These are phyloP conservation scores for Micromys minutus DNA, from an alignment of 2,113 vertebrate genomes.

Conservation along the genomic window DNA sequence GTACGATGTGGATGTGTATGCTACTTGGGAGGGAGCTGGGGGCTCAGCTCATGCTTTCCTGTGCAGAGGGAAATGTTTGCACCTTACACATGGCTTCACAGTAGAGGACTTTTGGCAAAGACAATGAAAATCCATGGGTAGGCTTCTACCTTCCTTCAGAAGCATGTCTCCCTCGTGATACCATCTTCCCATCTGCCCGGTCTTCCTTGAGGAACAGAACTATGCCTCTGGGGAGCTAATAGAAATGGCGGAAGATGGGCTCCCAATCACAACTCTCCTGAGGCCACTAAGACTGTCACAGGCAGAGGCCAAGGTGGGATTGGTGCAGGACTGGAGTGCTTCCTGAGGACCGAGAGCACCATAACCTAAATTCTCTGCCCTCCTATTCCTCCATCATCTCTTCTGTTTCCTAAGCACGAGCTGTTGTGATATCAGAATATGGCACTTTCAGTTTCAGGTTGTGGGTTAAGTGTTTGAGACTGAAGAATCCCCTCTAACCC, in stretches of 20 bases:
- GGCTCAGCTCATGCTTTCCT: neutral
- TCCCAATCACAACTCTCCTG: neutral
- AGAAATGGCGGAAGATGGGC: neutral
- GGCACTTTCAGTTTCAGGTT: neutral
- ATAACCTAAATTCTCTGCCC: neutral
- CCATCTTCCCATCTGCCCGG: neutral
- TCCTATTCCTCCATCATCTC: neutral
- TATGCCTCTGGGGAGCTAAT: neutral
- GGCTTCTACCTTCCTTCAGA: neutral
- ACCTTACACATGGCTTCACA: neutral
- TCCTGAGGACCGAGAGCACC: neutral
- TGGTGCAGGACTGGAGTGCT: neutral
- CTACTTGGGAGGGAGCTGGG: neutral
- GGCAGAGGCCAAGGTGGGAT: neutral
- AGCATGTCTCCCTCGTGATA: neutral
- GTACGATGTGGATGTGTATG: accelerated
- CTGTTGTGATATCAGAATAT: neutral
- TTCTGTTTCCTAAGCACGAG: constrained; percentile 4
- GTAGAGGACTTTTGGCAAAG: neutral
- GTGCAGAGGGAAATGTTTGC: neutral
- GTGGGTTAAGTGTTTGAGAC: neutral
- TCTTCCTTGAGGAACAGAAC: neutral
- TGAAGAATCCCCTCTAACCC: neutral
- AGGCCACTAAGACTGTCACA: neutral
- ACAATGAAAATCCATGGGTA: too few relatives aligned